These are phyloP conservation scores for Rhagonycha lutea DNA, from an alignment of 2,888 invertebrate species.

Conservation along the genomic window DNA sequence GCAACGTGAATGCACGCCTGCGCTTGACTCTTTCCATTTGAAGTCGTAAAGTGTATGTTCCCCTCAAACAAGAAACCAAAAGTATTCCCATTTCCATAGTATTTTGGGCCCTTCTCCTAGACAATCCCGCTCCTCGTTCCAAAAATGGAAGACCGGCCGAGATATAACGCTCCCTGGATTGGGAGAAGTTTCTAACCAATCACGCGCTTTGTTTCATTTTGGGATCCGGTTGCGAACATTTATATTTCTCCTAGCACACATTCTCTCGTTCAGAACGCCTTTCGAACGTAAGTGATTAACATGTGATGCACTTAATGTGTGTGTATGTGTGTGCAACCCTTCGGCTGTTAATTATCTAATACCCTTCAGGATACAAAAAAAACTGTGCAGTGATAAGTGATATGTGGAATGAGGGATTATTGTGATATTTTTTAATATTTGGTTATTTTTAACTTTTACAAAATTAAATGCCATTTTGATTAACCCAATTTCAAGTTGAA, in stretches of 20 bases:
- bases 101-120: constrained; percentile 48
- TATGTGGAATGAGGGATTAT: constrained; percentile 7
- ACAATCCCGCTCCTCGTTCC: constrained; percentile 57
- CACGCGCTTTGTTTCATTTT: constrained; percentile 53
- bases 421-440: not conserved
- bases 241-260: constrained; percentile 73
- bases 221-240: constrained; percentile 81
- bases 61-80: constrained; percentile 22
- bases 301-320: constrained; percentile 23
- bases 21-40: constrained; percentile 30
- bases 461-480: not conserved
- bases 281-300: constrained; percentile 85
- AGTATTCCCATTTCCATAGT: constrained; percentile 35
- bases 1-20: constrained; percentile 46
- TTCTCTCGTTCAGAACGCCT: constrained; percentile 93
- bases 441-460: not conserved
- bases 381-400: constrained; percentile 27
- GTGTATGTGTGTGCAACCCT: constrained; percentile 21
- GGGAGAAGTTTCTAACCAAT: constrained; percentile 57
- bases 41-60: constrained; percentile 23
- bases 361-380: constrained; percentile 13
- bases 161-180: constrained; percentile 58
- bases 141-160: constrained; percentile 66
- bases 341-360: constrained; percentile 14
- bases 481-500: not conserved